Conservation (phyloP, 2,797 vertebrate species). For the Pipistrellus nathusii region DNA sequence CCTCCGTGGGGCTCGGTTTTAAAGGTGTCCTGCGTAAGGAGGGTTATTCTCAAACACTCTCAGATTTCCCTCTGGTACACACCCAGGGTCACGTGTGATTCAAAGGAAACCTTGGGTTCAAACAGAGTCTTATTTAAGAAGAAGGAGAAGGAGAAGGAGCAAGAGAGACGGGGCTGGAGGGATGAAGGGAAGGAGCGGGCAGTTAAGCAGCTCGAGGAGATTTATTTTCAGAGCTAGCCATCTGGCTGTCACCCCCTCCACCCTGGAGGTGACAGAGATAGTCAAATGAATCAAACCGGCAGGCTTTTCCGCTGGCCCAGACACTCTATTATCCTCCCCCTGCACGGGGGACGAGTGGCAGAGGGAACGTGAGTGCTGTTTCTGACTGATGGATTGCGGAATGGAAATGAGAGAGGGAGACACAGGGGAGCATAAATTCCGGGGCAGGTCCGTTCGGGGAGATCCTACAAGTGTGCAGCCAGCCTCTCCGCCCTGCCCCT, state of each 20-base stretch:
- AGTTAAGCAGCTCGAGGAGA: not conserved
- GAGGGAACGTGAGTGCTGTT: not conserved
- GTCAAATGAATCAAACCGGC: not conserved
- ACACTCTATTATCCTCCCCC: not conserved
- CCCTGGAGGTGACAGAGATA: not conserved
- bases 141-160: not conserved
- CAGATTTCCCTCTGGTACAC: not conserved
- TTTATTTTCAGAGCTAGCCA: not conserved
- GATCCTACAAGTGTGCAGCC: not conserved
- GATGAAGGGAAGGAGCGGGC: not conserved
- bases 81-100: constrained; percentile 4
- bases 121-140: constrained; percentile 26
- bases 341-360: not conserved
- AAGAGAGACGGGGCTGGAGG: not conserved
- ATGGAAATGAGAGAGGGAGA: not conserved
- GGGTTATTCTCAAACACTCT: not conserved
- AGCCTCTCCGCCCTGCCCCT: not conserved
- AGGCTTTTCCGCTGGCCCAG: not conserved
- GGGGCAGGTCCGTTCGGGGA: not conserved
- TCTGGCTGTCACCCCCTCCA: not conserved
- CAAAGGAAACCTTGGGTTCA: not conserved
- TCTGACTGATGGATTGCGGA: not conserved
- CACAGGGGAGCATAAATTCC: not conserved
- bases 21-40: not conserved
- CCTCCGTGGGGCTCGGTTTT: not conserved